Evolutionary conservation across 2,888 invertebrate genomes (phyloP), one percentile per base, ranked within the genome.

Genomic region (Psylliodes chrysocephalus): DNA sequence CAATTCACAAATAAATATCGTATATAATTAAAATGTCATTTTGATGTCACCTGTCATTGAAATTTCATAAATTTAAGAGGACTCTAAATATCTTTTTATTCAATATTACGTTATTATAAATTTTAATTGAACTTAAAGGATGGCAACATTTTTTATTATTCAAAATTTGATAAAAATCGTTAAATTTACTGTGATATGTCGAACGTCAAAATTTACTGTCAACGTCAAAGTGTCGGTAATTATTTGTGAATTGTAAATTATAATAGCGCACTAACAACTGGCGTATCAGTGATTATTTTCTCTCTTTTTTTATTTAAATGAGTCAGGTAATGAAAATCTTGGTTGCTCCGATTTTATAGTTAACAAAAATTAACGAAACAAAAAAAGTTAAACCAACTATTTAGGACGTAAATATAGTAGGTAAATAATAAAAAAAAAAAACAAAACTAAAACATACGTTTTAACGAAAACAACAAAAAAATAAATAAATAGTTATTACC

Each of bases 401-500:
- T 47, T 46, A 55, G 44, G 44, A 55, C 44, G 44, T 55, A 55
- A 55, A 12, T 55, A 54, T 17, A 59, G 59, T 59, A 51, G 49
- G 40, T 51, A 51, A 59, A 59, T 49, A 18, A 10, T 22, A 22
- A 22, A 57, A 14, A 25, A 28, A 44, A 44, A n/a, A n/a, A n/a
- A n/a, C n/a, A n/a, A n/a, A n/a, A n/a, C n/a, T n/a, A n/a, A n/a
- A 54, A 19, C 19, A 17, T 38, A 38, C 57, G 57, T 57, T 47
- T 57, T 49, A 57, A 57, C 49, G 57, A 57, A 57, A 35, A 46
- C 28, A 57, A n/a, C n/a, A n/a, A n/a, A n/a, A n/a, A n/a, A n/a
- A n/a, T n/a, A n/a, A n/a, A n/a, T n/a, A 56, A 56, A 57, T 22
- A 49, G 28, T 51, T 59, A 59, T 59, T 59, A 51, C 59, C 59